Conservation (phyloP, 2,113 vertebrate species). For the Cynocephalus volans region DNA sequence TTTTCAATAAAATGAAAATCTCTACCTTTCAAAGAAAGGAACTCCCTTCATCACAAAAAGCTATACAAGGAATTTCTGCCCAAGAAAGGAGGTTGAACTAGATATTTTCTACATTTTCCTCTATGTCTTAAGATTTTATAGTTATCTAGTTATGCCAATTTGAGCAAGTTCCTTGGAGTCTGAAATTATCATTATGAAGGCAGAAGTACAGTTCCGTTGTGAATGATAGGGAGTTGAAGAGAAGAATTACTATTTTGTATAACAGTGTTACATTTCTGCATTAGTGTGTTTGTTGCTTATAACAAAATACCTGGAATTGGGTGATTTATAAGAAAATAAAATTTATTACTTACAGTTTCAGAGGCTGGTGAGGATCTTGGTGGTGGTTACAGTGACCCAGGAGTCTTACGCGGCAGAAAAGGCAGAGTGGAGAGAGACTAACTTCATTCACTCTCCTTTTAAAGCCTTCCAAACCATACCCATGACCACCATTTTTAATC, state of each 20-base stretch:
- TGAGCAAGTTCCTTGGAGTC: constrained; percentile 10
- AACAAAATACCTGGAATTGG: too few species aligned
- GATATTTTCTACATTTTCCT: neutral
- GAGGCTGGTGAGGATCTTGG: too few species aligned
- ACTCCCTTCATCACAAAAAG: neutral
- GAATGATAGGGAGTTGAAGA: constrained; percentile 10
- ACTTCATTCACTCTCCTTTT: too few species aligned
- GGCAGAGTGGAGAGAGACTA: too few species aligned
- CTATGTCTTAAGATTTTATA: neutral
- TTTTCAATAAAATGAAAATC: neutral
- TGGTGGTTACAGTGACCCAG: too few species aligned
- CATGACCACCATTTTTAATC: too few species aligned
- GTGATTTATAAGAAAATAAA: too few species aligned
- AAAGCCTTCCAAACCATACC: too few species aligned
- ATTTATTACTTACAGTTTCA: too few species aligned
- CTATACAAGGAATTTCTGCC: neutral
- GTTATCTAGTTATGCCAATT: neutral
- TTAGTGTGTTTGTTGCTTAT: too few species aligned
- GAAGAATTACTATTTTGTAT: constrained; percentile 40
- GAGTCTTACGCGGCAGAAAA: too few species aligned
- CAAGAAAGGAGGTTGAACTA: neutral
- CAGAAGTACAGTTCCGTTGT: neutral
- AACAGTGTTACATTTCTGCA: constrained; percentile 1
- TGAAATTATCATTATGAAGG: neutral
- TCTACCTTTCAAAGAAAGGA: neutral